Evolutionary conservation across 2,113 vertebrate species (phyloP), one percentile per base, ranked within the genome.

Genomic region (Pyrgilauda ruficollis): DNA sequence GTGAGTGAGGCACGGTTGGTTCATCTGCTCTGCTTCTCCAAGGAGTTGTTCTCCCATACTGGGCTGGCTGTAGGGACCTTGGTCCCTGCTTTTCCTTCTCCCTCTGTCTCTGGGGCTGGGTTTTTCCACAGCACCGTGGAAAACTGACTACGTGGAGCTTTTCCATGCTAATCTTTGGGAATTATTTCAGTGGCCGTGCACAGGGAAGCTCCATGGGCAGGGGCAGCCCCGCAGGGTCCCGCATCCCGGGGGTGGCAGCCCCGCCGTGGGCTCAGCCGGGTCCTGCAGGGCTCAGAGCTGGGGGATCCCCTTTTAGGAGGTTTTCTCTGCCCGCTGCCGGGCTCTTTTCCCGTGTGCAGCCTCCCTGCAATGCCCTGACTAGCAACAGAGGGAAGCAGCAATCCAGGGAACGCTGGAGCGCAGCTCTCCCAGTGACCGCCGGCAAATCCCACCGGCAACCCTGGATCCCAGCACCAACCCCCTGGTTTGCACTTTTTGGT

Each of bases 351-450:
- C 5, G 0, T 24, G 50, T 23, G 61, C 24, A 6, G 26, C 4
- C 79, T 89, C 88, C 85, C 73, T 96, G 94, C 93, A 96, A 94
- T 92, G 93, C 94, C 69, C 90, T 56, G 61, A 19, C 47, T 2
- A 61, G 87, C 93, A 86, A 96, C 92, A 97, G 96, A 96, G 96
- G 96, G 95, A 86, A 95, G 94, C 96, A 97, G 80, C 94, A 88
- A 67, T 1, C 91, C 95, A 92, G 95, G 1, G 6, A 93, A n/a
- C 0, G 7, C 53, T 1, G 12, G 50, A 24, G 76, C 0, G 61
- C 61, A 2, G 52, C 73, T 78, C 37, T 79, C 12, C 19, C 28
- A 0, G 0, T 2, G 39, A 53, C 8, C 35, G 14, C 13, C 2
- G 20, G 68, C 41, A 39, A 33, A 66, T 46, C 31, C 4, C 2